Evolutionary conservation across 2,113 vertebrate genomes (phyloP).

Genomic region (Sinocyclocheilus anshuiensis): DNA sequence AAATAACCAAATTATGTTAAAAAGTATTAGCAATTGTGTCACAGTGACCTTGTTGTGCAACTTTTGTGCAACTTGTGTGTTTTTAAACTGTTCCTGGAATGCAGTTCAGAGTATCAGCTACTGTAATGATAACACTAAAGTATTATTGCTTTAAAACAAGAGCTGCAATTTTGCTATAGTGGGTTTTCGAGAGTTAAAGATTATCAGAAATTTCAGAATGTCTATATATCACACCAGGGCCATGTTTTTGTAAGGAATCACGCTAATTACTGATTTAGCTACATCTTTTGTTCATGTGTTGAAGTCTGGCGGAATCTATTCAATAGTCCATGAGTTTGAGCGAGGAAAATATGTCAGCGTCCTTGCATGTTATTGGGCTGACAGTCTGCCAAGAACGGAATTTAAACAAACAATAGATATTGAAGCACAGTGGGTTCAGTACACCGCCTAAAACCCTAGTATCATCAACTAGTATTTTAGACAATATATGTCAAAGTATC

Average conservation of each 20-base stretch:
- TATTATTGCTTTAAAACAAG: neutral
- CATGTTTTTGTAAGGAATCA: neutral
- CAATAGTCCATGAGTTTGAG: neutral
- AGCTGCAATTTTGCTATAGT: neutral
- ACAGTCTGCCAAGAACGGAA: slow-evolving; percentile 7
- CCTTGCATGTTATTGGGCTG: neutral
- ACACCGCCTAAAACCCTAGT: neutral
- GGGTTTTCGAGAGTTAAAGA: neutral
- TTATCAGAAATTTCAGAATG: neutral
- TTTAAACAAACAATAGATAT: neutral
- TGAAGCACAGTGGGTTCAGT: neutral
- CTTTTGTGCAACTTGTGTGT: too few species aligned
- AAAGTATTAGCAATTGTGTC: too few species aligned
- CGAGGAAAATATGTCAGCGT: neutral
- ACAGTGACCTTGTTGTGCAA: too few species aligned
- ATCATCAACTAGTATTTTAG: neutral
- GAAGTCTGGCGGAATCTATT: neutral
- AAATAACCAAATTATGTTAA: too few species aligned
- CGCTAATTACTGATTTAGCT: neutral
- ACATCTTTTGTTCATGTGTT: neutral
- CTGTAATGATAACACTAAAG: neutral
- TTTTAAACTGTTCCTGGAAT: too few species aligned
- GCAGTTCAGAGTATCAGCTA: too few species aligned
- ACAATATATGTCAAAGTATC: too few species aligned
- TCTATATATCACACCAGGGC: neutral